A percentile compares a stretch with the other conserved stretches of the same genome.
Evolutionary conservation across 2,888 invertebrate genomes (phyloP).

Genomic region (Ctenicera cuprea): DNA sequence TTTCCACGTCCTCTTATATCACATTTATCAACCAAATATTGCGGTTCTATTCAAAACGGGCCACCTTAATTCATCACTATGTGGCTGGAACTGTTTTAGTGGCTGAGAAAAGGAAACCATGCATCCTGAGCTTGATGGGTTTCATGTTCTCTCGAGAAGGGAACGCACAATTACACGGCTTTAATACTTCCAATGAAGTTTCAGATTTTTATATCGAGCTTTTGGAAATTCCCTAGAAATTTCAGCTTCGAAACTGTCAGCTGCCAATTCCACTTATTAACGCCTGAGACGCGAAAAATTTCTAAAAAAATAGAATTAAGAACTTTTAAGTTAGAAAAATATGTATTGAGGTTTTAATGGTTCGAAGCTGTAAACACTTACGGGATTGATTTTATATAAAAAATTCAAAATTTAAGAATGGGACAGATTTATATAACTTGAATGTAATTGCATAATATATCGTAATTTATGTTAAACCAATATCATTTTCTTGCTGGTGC

Average conservation of each 20-base stretch:
- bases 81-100: slow-evolving; percentile 42
- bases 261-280: slow-evolving; percentile 2
- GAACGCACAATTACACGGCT: slow-evolving; percentile 24
- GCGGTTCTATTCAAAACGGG: slow-evolving; percentile 46
- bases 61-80: slow-evolving; percentile 48
- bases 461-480: no score
- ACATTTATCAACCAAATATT: slow-evolving; percentile 50
- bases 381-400: no score
- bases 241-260: background rate
- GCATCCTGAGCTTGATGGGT: slow-evolving; percentile 36
- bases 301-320: background rate
- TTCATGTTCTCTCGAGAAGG: slow-evolving; percentile 24
- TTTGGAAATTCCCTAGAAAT: background rate
- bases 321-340: background rate
- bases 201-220: slow-evolving; percentile 2
- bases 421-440: no score
- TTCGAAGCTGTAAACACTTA: no score
- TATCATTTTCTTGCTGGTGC: no score
- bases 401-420: no score
- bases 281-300: background rate
- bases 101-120: slow-evolving; percentile 42
- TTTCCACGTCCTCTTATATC: slow-evolving; percentile 40
- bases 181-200: slow-evolving; percentile 2
- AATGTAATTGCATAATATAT: no score
- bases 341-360: no score